A percentile compares a stretch with the other conserved stretches of the same genome.
Evolutionary conservation across 2,888 invertebrate genomes (phyloP).

Genomic region (Eudasyphora cyanicolor): DNA sequence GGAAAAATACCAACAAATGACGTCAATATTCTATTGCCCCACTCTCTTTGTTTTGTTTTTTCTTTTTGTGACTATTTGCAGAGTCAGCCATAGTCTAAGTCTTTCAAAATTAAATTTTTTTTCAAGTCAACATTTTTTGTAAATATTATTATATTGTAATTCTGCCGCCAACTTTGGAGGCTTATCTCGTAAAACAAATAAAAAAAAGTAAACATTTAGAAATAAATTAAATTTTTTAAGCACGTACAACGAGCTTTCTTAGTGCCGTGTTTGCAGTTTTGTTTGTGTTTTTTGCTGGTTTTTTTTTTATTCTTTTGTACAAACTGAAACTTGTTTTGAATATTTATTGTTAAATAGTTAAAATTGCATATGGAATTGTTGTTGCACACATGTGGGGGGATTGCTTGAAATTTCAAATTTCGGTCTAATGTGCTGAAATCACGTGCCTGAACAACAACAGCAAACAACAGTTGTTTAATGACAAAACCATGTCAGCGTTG

Average conservation of each 20-base stretch:
- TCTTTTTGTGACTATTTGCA: no score
- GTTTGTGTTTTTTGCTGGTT: background rate
- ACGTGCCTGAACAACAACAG: background rate
- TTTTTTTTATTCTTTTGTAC: background rate
- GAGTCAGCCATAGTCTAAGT: no score
- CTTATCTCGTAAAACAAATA: no score
- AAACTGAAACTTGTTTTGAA: slow-evolving; percentile 29
- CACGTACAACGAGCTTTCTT: slow-evolving; percentile 11
- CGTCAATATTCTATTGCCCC: slow-evolving; percentile 10
- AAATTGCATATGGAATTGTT: background rate
- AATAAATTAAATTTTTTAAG: slow-evolving; percentile 24
- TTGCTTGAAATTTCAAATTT: background rate
- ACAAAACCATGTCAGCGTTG: background rate
- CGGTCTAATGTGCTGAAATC: background rate
- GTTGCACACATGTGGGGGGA: background rate
- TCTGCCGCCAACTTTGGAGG: background rate
- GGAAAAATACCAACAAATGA: slow-evolving; percentile 22
- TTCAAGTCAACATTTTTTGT: background rate
- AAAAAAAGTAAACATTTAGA: slow-evolving; percentile 6
- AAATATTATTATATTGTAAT: background rate
- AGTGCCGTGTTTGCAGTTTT: background rate
- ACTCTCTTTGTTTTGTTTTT: background rate
- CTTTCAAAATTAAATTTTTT: background rate
- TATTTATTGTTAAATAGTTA: slow-evolving; percentile 23
- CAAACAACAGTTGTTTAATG: background rate